Conservation (phyloP, 2,888 invertebrate genomes). For the Ypsolopha sequella region DNA sequence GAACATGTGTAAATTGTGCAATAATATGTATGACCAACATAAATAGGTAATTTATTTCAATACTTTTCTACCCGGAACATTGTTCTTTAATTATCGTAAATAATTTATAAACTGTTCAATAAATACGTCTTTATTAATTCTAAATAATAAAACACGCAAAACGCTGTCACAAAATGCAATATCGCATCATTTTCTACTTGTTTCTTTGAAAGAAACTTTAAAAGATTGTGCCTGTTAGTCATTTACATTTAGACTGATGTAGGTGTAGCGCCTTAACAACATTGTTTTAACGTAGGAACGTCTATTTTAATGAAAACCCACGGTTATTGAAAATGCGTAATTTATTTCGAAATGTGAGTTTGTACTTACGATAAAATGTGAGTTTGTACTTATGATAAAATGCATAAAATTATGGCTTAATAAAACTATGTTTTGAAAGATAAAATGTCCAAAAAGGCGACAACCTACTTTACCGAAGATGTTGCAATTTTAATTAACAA, state of each 20-base stretch:
- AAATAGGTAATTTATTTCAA: not conserved
- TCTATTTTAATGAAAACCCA: no score
- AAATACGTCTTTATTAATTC: not conserved
- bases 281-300: conserved; percentile 25
- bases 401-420: no score
- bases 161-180: conserved; percentile 19
- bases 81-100: not conserved
- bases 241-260: conserved; percentile 52
- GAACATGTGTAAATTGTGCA: not conserved
- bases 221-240: conserved; percentile 36
- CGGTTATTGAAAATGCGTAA: no score
- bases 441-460: no score
- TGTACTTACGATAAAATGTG: no score
- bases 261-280: conserved; percentile 33
- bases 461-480: no score
- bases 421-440: no score
- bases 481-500: no score
- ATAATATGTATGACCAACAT: not conserved
- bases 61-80: not conserved
- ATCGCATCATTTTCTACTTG: conserved; percentile 11
- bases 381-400: no score
- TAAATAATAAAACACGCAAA: not conserved
- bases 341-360: no score
- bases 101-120: no score
- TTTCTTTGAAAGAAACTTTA: not conserved